Evolutionary conservation across 2,888 invertebrate species (phyloP), one percentile per base, ranked within the genome.

Genomic region (Pachliopta kotzebuea): DNA sequence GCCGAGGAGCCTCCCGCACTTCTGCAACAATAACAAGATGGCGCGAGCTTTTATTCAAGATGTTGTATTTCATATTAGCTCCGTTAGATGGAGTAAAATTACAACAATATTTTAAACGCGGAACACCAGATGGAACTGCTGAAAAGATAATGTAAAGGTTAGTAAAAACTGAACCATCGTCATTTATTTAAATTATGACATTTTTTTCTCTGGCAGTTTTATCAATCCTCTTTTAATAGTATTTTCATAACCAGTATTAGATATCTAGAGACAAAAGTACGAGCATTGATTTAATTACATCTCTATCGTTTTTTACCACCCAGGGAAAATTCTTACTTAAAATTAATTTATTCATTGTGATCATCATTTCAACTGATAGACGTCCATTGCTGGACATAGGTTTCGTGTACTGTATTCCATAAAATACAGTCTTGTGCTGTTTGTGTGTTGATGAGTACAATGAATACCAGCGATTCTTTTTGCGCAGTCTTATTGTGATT

Each of bases 1-100:
- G 83, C 76, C 70, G 76, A 71, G 81, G 81, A 85, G 86, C 83
- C 88, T 87, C 76, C 70, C 77, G 76, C 83, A 86, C 77, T 76
- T 72, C 71, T 77, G 23, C 67, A 56, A 50, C 53, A 54, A 69
- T 68, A 62, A 62, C 62, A 71, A 86, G 85, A 87, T 87, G 89
- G 87, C 86, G 83, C 78, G 63, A 63, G 71, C 68, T 62, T 71
- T 67, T 66, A 63, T 73, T 37, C 71, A 71, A 61, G 65, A 60
- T 56, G 67, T 70, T 66, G 67, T 83, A 79, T 71, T 85, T 79
- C 70, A 66, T 21, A 55, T 65, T 23, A 42, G 60, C 67, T 67
- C 76, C 79, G 78, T 76, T 67, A 90, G 90, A 88, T 88, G 89
- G 88, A 72, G 81, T 68, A 73, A 65, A 57, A 60, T 53, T 49